A percentile compares a stretch with the other conserved stretches of the same genome.
Evolutionary conservation across 2,113 vertebrate species (phyloP).

Genomic region (Cephalopterus ornatus): DNA sequence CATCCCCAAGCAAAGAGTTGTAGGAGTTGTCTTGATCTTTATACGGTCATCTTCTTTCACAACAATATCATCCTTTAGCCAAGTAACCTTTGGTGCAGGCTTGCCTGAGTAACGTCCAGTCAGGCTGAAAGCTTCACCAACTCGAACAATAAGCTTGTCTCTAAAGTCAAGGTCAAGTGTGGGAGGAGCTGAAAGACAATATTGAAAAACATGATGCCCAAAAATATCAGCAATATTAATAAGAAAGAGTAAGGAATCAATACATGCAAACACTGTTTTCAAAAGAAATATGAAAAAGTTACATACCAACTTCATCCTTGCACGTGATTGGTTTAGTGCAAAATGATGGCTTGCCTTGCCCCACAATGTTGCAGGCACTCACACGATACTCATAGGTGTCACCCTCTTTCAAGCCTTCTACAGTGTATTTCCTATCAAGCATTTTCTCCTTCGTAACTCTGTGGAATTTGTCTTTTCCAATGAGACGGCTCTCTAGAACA

Average conservation of each 20-base stretch:
- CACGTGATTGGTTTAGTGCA: conserved; percentile 95
- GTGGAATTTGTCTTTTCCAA: conserved; percentile 93
- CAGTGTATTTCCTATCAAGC: conserved; percentile 87
- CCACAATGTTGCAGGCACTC: conserved; percentile 92
- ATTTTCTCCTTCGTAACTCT: conserved; percentile 89
- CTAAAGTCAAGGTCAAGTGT: conserved; percentile 94
- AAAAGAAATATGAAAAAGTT: not conserved
- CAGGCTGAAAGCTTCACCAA: conserved; percentile 91
- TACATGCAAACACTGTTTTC: not conserved
- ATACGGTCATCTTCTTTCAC: conserved; percentile 85
- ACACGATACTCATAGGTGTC: conserved; percentile 95
- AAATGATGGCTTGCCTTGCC: conserved; percentile 94
- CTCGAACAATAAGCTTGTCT: conserved; percentile 88
- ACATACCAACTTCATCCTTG: conserved; percentile 93
- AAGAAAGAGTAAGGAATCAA: not conserved
- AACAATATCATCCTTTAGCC: conserved; percentile 87
- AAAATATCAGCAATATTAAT: conserved; percentile 5
- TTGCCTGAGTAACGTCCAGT: conserved; percentile 92
- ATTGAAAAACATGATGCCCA: not conserved
- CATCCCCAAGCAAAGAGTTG: conserved; percentile 85
- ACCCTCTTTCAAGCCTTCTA: conserved; percentile 90
- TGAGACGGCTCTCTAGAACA: conserved; percentile 89
- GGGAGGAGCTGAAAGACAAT: conserved; percentile 84
- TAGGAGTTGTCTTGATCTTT: conserved; percentile 86
- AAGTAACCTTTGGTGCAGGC: conserved; percentile 87